Evolutionary conservation across 2,113 vertebrate genomes (phyloP), one percentile per base, ranked within the genome.

Genomic region (Nothocercus nigrocapillus): DNA sequence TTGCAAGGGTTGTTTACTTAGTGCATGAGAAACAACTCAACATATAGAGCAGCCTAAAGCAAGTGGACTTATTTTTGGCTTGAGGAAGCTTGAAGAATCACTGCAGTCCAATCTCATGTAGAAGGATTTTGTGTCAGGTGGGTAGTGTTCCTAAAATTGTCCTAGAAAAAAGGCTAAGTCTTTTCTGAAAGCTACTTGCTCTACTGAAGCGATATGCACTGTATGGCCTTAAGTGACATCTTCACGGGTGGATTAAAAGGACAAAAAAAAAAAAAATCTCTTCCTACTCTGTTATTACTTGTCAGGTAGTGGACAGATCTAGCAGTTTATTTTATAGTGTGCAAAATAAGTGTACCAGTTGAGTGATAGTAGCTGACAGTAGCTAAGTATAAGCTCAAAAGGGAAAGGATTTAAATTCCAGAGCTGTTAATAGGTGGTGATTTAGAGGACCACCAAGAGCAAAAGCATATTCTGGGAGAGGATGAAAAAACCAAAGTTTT

Each of bases 221-320:
- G 10, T 21, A 30, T 0, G 15, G 8, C 42, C 25, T 34, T 9
- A 24, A 0, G 0, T 16, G 17, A 30, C 34, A 21, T 66, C 7
- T 25, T n/a, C n/a, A 15, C 3, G 2, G 34, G 40, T 38, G 3
- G 1, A 14, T 18, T 16, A 11, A n/a, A 47, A 47, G 45, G 47
- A 36, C 36, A n/a, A 11, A 27, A n/a, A 28, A 11, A 27, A n/a
- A 28, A 24, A 3, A n/a, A 32, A 30, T 20, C 9, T 77, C 53
- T 47, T 67, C 12, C 2, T 54, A 6, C 3, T 38, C 13, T 42
- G 9, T 28, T 28, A 53, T 38, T 54, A 22, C 5, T 13, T 67
- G 45, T 40, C 36, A 72, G 19, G 13, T 62, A 38, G 2, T 12
- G 4, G 45, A 36, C 12, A 51, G 7, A 13, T 62, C 25, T 34